A percentile compares a stretch with the other conserved stretches of the same genome.
phyloP scores from a whole-genome alignment of 2,888 invertebrate genomes.

The Plusia festucae region DNA sequence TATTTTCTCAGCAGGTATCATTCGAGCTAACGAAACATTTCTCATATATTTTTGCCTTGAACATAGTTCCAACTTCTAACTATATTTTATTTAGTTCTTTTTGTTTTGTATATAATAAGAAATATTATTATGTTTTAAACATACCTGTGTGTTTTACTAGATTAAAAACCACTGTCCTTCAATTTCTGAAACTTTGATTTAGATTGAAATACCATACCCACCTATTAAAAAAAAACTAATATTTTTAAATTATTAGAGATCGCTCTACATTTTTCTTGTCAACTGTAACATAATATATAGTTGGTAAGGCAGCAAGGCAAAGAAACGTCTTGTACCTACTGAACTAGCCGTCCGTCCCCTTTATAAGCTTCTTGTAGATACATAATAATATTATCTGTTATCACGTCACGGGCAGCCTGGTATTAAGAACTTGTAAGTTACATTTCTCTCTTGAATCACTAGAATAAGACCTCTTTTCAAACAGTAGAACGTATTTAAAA shows the following conservation, averaged over 20 bases:
- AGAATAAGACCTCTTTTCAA: not conserved
- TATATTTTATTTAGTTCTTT: not conserved
- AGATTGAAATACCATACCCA: no score
- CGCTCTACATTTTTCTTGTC: not conserved
- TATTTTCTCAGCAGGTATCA: not conserved
- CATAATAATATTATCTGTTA: constrained; percentile 1
- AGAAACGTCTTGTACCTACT: not conserved
- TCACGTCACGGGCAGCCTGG: not conserved
- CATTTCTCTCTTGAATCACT: not conserved
- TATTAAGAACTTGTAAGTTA: not conserved
- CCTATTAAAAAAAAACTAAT: no score
- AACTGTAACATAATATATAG: no score
- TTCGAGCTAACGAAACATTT: not conserved
- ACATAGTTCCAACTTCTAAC: not conserved
- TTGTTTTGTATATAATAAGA: not conserved
- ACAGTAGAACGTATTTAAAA: no score
- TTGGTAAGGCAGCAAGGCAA: not conserved
- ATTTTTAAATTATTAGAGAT: not conserved
- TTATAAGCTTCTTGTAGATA: not conserved
- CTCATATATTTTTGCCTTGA: not conserved
- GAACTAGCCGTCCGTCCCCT: not conserved
- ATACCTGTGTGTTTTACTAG: no score
- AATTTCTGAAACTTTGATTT: no score
- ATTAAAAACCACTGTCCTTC: no score
- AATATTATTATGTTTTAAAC: no score